Base-by-base conservation (phyloP, 92 coral and sea anemone genomes). In the Zoanthus sociatus region DNA sequence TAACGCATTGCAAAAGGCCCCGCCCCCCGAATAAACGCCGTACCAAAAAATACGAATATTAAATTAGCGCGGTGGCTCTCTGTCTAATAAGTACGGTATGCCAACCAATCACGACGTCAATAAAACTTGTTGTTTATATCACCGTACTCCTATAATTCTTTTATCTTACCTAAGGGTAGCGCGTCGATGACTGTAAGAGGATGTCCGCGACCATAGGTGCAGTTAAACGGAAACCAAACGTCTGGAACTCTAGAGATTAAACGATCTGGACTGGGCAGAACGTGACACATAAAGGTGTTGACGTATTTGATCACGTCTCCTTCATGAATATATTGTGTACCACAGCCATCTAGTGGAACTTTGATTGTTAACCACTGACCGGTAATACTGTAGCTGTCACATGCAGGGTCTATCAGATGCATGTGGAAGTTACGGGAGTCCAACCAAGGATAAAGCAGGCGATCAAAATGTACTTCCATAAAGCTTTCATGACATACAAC, bases 401-500 rank as follows among this genome's bases (percentile, higher is more conserved):
- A 93, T 18, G 78, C 61, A 16, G 94, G 92, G 33, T 87, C 85
- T 76, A 86, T 73, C 18, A 93, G 96, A 37, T 69, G 91, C 68
- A 93, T 78, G 83, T 87, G 89, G 50, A 88, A 77, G 48, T 87
- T 87, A 47, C 71, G 84, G 58, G 92, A 74, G 78, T 91, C 90
- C 48, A 93, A 86, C 92, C 94, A 93, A 5, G 96, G 92, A 50
- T 89, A 93, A 63, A 56, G 87, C 21, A 91, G 89, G 54, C 90
- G 84, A 46, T 81, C 87, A 33, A 93, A 86, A 14, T 45, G 72
- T 4, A 93, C 90, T 18, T 91, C 92, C 91, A 93, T 93, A 87
- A 54, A 72, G 53, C 87, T 37, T 12, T 56, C 67, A 4, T 63
- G 21, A 76, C 96, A 93, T 50, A 20, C 78, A 11, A 93, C 92